Conservation (phyloP, 1,140 invertebrate genomes). For the Sipha flava region DNA sequence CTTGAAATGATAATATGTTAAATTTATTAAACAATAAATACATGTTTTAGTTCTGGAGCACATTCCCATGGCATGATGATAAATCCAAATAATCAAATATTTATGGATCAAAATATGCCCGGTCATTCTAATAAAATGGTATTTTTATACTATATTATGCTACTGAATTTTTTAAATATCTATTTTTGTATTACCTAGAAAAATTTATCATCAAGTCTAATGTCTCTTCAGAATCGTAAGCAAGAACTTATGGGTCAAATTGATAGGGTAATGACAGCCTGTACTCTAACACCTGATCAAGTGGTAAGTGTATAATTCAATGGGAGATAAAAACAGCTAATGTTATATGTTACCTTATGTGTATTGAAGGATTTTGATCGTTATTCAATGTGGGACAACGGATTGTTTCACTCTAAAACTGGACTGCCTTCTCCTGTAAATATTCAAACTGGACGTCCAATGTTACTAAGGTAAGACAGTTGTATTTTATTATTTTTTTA, state of each 20-base stretch:
- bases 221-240: constrained; percentile 55
- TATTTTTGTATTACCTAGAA: constrained; percentile 34
- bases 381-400: constrained; percentile 24
- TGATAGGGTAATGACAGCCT: constrained; percentile 50
- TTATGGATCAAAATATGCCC: constrained; percentile 19
- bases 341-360: no score
- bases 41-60: not conserved
- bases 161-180: not conserved
- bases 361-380: constrained; percentile 20
- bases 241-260: constrained; percentile 59
- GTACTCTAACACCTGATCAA: constrained; percentile 17
- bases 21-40: no score
- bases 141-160: not conserved
- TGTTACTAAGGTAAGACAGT: not conserved
- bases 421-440: constrained; percentile 16
- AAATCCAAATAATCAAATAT: constrained; percentile 15
- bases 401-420: constrained; percentile 40
- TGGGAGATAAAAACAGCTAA: no score
- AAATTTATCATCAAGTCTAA: constrained; percentile 49
- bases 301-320: no score
- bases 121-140: constrained; percentile 26
- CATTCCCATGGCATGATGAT: constrained; percentile 4
- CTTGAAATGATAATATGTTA: no score
- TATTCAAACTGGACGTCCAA: not conserved
- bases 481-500: not conserved